These are phyloP conservation scores for Hoplostethus atlanticus DNA, from an alignment of 2,797 vertebrate genomes.

Conservation along the genomic window DNA sequence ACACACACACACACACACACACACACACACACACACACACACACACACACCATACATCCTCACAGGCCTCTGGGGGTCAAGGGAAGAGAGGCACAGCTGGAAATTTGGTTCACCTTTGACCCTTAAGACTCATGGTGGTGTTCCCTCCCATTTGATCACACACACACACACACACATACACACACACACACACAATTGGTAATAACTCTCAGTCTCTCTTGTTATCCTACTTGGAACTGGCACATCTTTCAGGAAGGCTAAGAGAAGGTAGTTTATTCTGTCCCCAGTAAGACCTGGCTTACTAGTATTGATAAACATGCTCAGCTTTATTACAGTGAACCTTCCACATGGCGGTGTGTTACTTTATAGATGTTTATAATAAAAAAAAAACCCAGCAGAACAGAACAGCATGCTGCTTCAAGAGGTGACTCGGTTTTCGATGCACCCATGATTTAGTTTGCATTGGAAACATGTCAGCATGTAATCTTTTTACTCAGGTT, in stretches of 20 bases:
- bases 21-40: constrained; percentile 32
- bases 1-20: constrained; percentile 16
- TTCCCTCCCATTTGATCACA: constrained; percentile 43
- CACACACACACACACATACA: constrained; percentile 17
- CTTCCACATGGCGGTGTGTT: constrained; percentile 57
- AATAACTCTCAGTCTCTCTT: constrained; percentile 8
- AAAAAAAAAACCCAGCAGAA: constrained; percentile 42
- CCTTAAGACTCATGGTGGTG: constrained; percentile 33
- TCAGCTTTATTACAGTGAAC: constrained; percentile 62
- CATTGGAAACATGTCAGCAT: constrained; percentile 72
- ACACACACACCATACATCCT: not conserved
- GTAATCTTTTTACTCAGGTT: constrained; percentile 63
- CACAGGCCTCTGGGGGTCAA: constrained; percentile 32
- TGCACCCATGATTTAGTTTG: constrained; percentile 63
- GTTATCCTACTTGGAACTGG: constrained; percentile 5
- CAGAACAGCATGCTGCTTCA: constrained; percentile 29
- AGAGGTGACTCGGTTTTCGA: constrained; percentile 36
- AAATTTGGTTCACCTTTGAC: constrained; percentile 66
- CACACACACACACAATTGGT: constrained; percentile 7
- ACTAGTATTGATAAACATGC: constrained; percentile 67
- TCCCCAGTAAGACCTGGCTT: constrained; percentile 44
- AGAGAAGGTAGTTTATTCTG: constrained; percentile 30
- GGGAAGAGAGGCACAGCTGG: constrained; percentile 62
- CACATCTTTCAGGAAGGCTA: not conserved
- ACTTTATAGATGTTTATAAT: constrained; percentile 73